Base-by-base conservation (phyloP, 2,113 vertebrate species). In the Vicugna pacos region DNA sequence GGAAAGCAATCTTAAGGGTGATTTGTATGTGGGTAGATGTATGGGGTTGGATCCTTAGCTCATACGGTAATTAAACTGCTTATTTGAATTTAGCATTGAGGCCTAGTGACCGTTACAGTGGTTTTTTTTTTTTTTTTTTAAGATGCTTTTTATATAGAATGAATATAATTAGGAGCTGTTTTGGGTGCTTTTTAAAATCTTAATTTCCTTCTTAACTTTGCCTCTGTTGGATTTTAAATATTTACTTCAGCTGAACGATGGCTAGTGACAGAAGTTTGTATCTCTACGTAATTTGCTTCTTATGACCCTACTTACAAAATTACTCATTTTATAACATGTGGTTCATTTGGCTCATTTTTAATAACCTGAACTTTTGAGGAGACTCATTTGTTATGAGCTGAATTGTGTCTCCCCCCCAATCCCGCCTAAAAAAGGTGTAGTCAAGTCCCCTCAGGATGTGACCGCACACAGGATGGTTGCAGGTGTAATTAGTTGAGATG, bases 1-100 rank as follows among this genome's bases (percentile, higher is more conserved):
- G 95, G 88, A 94, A 97, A 97, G 73, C 86, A 96, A 95, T 96
- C 85, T 97, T 95, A 91, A 96, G 90, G 93, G 12, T 98, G 94
- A 98, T 98, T 97, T 98, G 95, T 93, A 69, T 77, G 38, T 95
- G 32, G 65, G 73, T 72, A 87, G 79, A 62, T 81, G 19, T 62
- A 83, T 58, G 70, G 60, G 9, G 3, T 94, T 97, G 96, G 90
- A 93, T 84, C 48, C 67, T 64, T 94, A 86, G 88, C 90, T 96
- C 60, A 38, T 54, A 35, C 77, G 30, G 58, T 96, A 90, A 97
- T 96, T 97, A 94, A 91, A 76, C 69, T 85, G 69, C 35, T 92
- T 32, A 46, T 94, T 64, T 96, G 67, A 92, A 67, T 88, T 70
- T 8, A 95, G 70, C 30, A 91, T n/a, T 56, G 58, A 94, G 48